Evolutionary conservation across 2,888 invertebrate species (phyloP), one percentile per base, ranked within the genome.

Genomic region (Philonicus albiceps): DNA sequence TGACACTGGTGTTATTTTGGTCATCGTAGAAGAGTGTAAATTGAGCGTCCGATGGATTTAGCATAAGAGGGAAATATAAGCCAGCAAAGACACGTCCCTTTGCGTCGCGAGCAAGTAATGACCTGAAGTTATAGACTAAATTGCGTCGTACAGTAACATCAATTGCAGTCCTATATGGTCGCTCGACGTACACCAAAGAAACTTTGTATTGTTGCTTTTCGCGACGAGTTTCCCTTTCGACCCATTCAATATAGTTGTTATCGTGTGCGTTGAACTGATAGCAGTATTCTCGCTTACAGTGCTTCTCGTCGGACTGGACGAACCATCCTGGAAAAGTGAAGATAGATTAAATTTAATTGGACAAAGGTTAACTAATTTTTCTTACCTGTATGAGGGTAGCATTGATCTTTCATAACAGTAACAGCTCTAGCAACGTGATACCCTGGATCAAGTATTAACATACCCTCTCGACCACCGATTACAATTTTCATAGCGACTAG

Each of bases 81-180:
- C 98, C 98, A 80, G 98, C 97, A 49, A 95, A 93, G 6, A 97
- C 94, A 89, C 96, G 95, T 80, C 97, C 97, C 90, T 97, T 97
- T 88, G 95, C 95, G 92, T 97, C 96, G 85, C 98, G 94, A 5
- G 96, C 95, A 85, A 98, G 93, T 81, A 97, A 93, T 91, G 96
- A 96, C 91, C 96, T 94, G 91, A 89, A 94, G 90, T 96, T 96
- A 93, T 97, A 98, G 30, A 96, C 96, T 90, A 98, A 93, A 92
- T 98, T 98, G 89, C 98, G 95, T 90, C 98, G 95, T 91, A 98
- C 98, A 0, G 98, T 97, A 37, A 98, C 96, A 91, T 95, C 96
- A 85, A 98, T 94, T 76, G 97, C 96, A 84, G 96, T 95, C 89
- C 96, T 93, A 91, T 96, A 97, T 5, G 97, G 95, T 90, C 95